Percentiles rank a stretch among this genome's conserved stretches.
These are phyloP conservation scores for Ibycter americanus DNA, from an alignment of 2,797 vertebrate genomes.

Conservation along the genomic window DNA sequence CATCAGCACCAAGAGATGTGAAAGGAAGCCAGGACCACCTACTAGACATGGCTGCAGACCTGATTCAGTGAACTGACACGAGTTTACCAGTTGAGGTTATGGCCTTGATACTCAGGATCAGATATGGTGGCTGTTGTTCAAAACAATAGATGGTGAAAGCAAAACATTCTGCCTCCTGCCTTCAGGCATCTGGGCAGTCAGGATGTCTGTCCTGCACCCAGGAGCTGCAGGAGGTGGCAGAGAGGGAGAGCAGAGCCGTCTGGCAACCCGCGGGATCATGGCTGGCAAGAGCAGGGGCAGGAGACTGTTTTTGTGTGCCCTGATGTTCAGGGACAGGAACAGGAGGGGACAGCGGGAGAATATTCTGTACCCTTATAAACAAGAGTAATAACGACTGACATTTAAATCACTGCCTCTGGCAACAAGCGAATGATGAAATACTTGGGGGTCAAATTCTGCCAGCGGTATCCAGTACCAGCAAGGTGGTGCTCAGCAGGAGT, in stretches of 20 bases:
- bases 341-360: background rate
- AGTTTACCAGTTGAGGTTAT: background rate
- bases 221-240: background rate
- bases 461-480: fast-evolving
- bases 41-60: background rate
- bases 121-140: background rate
- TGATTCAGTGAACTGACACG: fast-evolving
- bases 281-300: background rate
- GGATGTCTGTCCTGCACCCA: background rate
- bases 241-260: background rate
- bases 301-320: background rate
- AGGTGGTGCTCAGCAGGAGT: background rate
- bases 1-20: background rate
- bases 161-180: background rate
- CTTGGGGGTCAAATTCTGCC: background rate
- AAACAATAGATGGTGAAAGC: background rate
- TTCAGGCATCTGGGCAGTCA: fast-evolving
- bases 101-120: background rate
- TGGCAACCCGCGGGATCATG: fast-evolving
- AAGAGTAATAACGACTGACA: background rate
- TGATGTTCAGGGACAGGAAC: background rate
- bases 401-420: background rate
- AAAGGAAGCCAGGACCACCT: background rate
- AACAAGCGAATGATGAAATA: fast-evolving
- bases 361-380: background rate